Conservation (phyloP, 2,113 vertebrate genomes). For the Chlorocebus sabaeus region DNA sequence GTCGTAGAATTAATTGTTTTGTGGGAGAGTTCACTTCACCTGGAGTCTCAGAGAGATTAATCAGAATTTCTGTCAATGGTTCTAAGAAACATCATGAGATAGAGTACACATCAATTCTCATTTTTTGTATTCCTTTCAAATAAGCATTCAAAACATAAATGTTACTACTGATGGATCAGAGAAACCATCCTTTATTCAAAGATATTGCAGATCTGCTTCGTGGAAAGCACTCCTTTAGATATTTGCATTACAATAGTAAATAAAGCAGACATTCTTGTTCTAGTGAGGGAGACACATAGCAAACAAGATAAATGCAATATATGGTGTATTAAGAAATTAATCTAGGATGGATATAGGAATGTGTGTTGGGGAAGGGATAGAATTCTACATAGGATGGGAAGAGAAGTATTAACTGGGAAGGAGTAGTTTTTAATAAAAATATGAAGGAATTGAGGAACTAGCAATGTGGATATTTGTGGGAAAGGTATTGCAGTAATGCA, state of each 20-base stretch:
- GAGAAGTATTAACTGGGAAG: background rate
- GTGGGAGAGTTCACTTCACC: background rate
- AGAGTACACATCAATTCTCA: background rate
- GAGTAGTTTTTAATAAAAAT: background rate
- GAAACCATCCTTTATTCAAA: background rate
- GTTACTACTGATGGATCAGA: background rate
- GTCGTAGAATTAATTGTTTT: background rate
- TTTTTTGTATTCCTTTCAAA: background rate
- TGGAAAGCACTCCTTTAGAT: background rate
- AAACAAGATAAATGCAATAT: background rate
- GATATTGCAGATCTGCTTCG: background rate
- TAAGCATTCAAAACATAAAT: slow-evolving; percentile 13
- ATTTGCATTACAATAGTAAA: background rate
- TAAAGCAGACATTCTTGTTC: background rate
- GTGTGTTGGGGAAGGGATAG: too few species aligned
- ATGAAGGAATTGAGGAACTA: background rate
- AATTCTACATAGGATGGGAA: background rate
- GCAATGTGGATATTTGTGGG: background rate
- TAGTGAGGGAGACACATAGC: background rate
- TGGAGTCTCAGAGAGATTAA: background rate
- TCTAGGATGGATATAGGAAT: background rate
- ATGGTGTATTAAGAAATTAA: background rate
- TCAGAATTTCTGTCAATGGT: background rate
- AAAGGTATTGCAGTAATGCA: background rate
- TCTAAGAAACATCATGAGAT: background rate